Percentiles rank a stretch among this genome's conserved stretches.
These are phyloP conservation scores for Drosophila ogumai DNA, from an alignment of 1,140 invertebrate genomes.

Conservation along the genomic window DNA sequence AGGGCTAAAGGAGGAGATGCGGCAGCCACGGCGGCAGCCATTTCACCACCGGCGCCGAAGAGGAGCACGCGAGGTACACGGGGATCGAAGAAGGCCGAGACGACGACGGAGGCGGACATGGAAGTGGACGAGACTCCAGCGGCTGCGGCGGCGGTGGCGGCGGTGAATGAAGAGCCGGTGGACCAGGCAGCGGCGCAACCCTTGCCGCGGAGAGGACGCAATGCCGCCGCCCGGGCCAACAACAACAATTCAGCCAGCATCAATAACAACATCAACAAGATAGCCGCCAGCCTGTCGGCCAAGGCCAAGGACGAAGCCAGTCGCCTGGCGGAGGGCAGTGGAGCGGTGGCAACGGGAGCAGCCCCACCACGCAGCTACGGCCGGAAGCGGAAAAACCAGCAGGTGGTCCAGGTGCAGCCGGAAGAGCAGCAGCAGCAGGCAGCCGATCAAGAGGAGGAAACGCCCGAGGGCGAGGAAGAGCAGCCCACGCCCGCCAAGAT, in stretches of 20 bases:
- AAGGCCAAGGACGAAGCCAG: constrained; percentile 67
- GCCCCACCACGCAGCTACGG: constrained; percentile 70
- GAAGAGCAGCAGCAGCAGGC: constrained; percentile 44
- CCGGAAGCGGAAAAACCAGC: constrained; percentile 81
- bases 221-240: constrained; percentile 53
- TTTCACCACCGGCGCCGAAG: constrained; percentile 32
- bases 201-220: constrained; percentile 64
- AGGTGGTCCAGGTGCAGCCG: constrained; percentile 56
- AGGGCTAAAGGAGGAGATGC: constrained; percentile 47
- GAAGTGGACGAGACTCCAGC: constrained; percentile 40
- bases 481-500: constrained; percentile 68
- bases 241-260: constrained; percentile 69
- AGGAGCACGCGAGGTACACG: constrained; percentile 63
- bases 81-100: constrained; percentile 28
- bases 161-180: constrained; percentile 14
- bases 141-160: not conserved
- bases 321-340: constrained; percentile 46
- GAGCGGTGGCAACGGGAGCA: not conserved
- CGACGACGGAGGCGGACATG: constrained; percentile 27
- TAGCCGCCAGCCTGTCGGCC: constrained; percentile 73
- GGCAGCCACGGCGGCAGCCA: not conserved
- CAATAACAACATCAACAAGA: constrained; percentile 81
- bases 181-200: constrained; percentile 9
- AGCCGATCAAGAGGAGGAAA: constrained; percentile 17
- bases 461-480: constrained; percentile 36